Conservation (phyloP, 2,797 vertebrate species). For the Borostomias antarcticus region DNA sequence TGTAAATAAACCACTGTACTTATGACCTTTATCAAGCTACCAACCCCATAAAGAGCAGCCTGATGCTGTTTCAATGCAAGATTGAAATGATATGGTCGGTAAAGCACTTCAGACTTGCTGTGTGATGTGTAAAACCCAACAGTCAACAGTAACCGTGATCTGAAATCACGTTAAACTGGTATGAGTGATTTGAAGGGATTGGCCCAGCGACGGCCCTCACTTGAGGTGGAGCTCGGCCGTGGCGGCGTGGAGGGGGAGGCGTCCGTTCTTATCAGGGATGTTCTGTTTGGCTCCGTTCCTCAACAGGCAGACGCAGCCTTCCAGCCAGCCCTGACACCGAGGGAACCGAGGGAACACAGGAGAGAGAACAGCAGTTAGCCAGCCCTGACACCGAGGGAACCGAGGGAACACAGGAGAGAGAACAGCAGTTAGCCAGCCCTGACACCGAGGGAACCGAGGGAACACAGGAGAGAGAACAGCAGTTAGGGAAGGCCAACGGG, state of each 20-base stretch:
- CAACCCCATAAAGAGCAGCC: slow-evolving; percentile 33
- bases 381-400: slow-evolving; percentile 78
- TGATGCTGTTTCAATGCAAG: slow-evolving; percentile 35
- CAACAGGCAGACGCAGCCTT: slow-evolving; percentile 86
- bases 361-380: too few species aligned
- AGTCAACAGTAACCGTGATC: too few species aligned
- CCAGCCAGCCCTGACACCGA: slow-evolving; percentile 83
- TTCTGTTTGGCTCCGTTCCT: slow-evolving; percentile 88
- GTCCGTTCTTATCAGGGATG: slow-evolving; percentile 86
- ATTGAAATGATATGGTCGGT: neutral
- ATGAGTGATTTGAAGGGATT: too few species aligned
- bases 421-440: slow-evolving; percentile 94
- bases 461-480: too few species aligned
- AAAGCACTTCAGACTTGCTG: too few species aligned
- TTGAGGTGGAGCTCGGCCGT: slow-evolving; percentile 84
- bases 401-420: too few species aligned
- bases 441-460: too few species aligned
- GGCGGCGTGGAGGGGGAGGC: slow-evolving; percentile 85
- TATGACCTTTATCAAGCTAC: slow-evolving; percentile 12
- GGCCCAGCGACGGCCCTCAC: slow-evolving; percentile 54
- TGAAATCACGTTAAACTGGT: too few species aligned
- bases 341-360: too few species aligned
- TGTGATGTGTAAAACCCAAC: too few species aligned
- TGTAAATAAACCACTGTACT: slow-evolving; percentile 44
- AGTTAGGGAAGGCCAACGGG: too few species aligned